phyloP scores from a whole-genome alignment of 2,113 vertebrate genomes.

The Xerus inauris region DNA sequence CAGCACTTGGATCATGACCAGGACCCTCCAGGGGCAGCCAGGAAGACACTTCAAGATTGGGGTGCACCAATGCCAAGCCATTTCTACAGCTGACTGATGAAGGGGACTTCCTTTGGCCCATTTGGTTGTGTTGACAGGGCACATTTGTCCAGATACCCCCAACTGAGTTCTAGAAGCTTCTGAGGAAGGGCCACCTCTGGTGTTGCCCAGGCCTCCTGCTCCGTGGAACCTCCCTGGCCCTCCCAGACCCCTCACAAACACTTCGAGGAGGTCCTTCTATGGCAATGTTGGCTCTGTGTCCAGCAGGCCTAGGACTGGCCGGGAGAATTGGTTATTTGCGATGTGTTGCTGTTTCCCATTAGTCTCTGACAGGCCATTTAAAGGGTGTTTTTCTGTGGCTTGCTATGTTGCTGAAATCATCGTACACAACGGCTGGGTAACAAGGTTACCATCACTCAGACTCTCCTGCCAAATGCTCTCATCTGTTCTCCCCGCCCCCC shows the following conservation, averaged over 20 bases:
- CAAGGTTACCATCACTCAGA: slow-evolving; percentile 81
- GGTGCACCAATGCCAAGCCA: no score
- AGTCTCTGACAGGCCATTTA: neutral
- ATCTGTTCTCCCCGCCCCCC: slow-evolving; percentile 68
- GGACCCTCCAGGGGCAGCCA: neutral
- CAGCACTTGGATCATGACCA: neutral
- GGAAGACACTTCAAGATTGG: neutral
- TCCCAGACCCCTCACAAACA: accelerated
- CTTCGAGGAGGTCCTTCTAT: neutral
- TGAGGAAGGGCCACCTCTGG: neutral
- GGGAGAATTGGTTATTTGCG: neutral
- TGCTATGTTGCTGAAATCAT: slow-evolving; percentile 29
- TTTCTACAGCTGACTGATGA: neutral
- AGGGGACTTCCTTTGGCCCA: neutral
- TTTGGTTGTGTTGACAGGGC: neutral
- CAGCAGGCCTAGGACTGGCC: neutral
- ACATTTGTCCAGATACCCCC: neutral
- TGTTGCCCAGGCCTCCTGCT: neutral
- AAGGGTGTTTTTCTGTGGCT: slow-evolving; percentile 49
- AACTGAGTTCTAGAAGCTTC: neutral
- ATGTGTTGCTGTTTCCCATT: neutral
- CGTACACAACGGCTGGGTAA: neutral
- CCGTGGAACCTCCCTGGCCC: neutral
- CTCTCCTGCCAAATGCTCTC: slow-evolving; percentile 84
- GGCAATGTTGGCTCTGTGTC: neutral